Base-by-base conservation (phyloP, 2,797 vertebrate genomes). In the Halcyon badia region DNA sequence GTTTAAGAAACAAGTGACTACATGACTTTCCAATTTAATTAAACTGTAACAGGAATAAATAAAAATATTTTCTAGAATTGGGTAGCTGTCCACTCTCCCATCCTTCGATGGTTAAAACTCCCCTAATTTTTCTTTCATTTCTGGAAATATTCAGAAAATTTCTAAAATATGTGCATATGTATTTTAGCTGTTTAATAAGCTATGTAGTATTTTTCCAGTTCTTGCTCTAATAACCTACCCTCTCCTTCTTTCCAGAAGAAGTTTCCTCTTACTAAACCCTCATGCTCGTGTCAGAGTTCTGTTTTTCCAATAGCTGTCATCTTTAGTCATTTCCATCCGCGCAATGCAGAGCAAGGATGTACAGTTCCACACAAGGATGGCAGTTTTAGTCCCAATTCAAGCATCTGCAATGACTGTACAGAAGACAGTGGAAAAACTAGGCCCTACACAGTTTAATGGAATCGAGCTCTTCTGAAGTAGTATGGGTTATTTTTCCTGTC, bases 401-500 rank as follows among this genome's bases (percentile, higher is more conserved):
- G 54, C 42, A 87, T n/a, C 44, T 87, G 57, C 70, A 83, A 26
- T 48, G 82, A 69, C 82, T 81, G 60, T 28, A 87, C 52, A 85
- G 41, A 54, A 66, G 48, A 70, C 64, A 81, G 10, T 58, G 78
- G 88, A 75, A 94, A 91, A 94, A 87, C 25, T 0, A 83, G 52
- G 10, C 24, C 56, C 15, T 37, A n/a, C 7, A 48, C 5, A 61
- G 33, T 52, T 61, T 64, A 90, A 89, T 41, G 61, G 66, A 93
- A 89, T 30, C 0, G 0, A 89, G 71, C 71, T 65, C 57, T 72
- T 90, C 86, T 85, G 90, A 93, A 83, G 19, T 0, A 73, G 44
- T 25, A 84, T 9, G 93, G 60, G 68, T 89, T 95, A 90, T 85
- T 97, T 96, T 92, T 96, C 81, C 83, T 58, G 72, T 44, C 89